Evolutionary conservation across 2,888 invertebrate species (phyloP).

Genomic region (Eupelmus urozonus): DNA sequence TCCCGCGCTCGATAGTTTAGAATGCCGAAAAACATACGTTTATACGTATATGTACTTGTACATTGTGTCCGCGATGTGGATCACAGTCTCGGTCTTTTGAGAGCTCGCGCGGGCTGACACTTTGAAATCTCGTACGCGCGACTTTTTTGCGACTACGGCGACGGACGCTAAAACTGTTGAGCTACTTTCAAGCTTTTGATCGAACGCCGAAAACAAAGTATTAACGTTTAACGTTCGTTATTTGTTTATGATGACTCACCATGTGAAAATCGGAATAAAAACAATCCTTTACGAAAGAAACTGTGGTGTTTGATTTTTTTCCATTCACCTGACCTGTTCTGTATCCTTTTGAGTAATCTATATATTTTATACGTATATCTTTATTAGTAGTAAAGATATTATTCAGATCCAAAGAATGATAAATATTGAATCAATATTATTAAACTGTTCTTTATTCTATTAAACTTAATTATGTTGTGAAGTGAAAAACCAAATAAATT

Average conservation of each 20-base stretch:
- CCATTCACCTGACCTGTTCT: not conserved
- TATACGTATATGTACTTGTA: not conserved
- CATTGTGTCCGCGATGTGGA: constrained; percentile 22
- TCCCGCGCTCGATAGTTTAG: not conserved
- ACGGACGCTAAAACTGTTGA: constrained; percentile 66
- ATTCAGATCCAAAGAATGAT: too few relatives aligned
- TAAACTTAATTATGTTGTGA: too few relatives aligned
- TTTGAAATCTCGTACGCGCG: constrained; percentile 31
- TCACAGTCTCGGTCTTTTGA: not conserved
- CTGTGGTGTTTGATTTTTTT: constrained; percentile 9
- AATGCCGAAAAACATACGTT: not conserved
- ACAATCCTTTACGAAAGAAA: constrained; percentile 46
- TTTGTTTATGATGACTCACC: constrained; percentile 66
- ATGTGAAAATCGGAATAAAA: constrained; percentile 62
- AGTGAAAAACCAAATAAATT: too few relatives aligned
- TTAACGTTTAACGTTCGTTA: constrained; percentile 72
- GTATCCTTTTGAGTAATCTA: not conserved
- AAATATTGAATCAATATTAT: too few relatives aligned
- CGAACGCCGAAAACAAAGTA: constrained; percentile 67
- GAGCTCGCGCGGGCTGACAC: constrained; percentile 3
- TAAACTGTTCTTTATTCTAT: too few relatives aligned
- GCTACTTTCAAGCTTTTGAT: constrained; percentile 66
- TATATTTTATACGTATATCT: not conserved
- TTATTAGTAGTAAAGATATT: not conserved
- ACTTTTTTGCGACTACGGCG: constrained; percentile 19